phyloP scores from a whole-genome alignment of 2,888 invertebrate genomes.

The Rotaria sp. region DNA sequence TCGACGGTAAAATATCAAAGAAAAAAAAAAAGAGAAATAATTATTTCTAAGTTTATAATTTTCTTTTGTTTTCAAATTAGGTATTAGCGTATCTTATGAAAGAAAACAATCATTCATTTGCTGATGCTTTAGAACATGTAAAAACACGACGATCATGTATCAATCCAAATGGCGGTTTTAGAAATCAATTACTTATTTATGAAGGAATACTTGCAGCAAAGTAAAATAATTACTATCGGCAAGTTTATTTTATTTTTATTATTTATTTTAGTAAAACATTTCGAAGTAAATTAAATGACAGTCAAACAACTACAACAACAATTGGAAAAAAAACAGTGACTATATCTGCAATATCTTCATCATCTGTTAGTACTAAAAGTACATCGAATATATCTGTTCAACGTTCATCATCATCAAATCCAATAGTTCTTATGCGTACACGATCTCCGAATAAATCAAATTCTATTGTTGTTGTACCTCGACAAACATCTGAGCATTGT shows the following conservation, averaged over 20 bases:
- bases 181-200: constrained; percentile 86
- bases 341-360: not conserved
- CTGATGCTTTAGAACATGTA: constrained; percentile 78
- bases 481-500: not conserved
- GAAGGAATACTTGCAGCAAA: constrained; percentile 56
- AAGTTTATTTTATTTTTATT: not conserved
- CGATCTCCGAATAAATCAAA: not conserved
- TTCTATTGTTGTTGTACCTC: not conserved
- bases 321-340: not conserved
- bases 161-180: constrained; percentile 88
- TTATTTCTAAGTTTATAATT: too few relatives aligned
- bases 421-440: not conserved
- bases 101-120: constrained; percentile 84
- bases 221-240: not conserved
- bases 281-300: constrained; percentile 21
- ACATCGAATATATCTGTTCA: not conserved
- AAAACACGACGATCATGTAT: constrained; percentile 83
- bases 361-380: not conserved
- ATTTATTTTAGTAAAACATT: constrained; percentile 21
- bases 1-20: constrained; percentile 67
- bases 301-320: not conserved
- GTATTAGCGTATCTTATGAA: constrained; percentile 89
- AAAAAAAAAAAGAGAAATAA: too few relatives aligned
- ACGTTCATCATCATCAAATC: not conserved
- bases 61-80: constrained; percentile 50